Conservation (phyloP, 2,113 vertebrate genomes). For the Zingel zingel region DNA sequence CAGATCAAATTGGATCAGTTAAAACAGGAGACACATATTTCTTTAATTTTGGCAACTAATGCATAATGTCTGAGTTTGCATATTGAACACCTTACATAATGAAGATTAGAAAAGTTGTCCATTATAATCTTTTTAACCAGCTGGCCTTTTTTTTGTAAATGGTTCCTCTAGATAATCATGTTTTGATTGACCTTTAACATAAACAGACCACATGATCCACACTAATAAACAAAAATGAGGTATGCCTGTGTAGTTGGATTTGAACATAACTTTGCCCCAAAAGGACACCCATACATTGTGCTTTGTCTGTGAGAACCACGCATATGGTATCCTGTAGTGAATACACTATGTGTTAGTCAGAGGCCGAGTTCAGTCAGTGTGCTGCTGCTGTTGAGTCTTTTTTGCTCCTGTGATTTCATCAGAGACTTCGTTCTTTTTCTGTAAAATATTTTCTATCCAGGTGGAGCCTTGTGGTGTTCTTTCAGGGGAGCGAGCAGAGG, state of each 20-base stretch:
- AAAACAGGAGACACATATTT: conserved; percentile 1
- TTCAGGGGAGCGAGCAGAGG: conserved; percentile 67
- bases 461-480: conserved; percentile 70
- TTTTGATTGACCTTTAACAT: conserved; percentile 19
- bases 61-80: conserved; percentile 7
- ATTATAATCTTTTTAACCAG: not conserved
- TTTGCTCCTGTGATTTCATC: conserved; percentile 57
- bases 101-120: not conserved
- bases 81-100: not conserved
- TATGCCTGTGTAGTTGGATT: conserved; percentile 31
- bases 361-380: conserved; percentile 24
- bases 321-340: not conserved
- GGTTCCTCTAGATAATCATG: not conserved
- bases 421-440: conserved; percentile 74
- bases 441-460: conserved; percentile 80
- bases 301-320: conserved; percentile 37
- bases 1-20: conserved; percentile 20
- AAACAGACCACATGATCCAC: not conserved
- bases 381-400: conserved; percentile 29
- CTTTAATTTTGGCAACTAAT: conserved; percentile 28
- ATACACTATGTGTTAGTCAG: not conserved
- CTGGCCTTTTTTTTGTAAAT: conserved; percentile 5
- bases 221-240: conserved; percentile 37
- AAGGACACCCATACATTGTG: conserved; percentile 50
- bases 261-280: conserved; percentile 25